Evolutionary conservation across 1,140 invertebrate genomes (phyloP), one percentile per base, ranked within the genome.

Genomic region (Octopus sinensis): DNA sequence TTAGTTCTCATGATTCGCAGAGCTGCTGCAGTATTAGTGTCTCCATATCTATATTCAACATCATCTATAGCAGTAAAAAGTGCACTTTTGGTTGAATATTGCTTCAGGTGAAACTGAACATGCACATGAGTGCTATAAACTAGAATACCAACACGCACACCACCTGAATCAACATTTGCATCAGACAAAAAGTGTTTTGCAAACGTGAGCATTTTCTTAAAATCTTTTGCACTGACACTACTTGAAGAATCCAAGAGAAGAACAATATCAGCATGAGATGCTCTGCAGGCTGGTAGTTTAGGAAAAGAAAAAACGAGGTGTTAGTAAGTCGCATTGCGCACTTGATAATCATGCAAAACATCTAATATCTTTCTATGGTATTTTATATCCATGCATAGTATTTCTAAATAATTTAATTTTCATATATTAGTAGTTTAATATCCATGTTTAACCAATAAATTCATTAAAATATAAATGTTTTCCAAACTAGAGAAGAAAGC

Each of bases 1-100:
- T 87, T 43, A 43, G 81, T 80, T 17, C 86, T 79, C 83, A 88
- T 85, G 54, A 84, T 82, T 54, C 85, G 84, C 0, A 90, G 82
- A 12, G 87, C 88, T 76, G 82, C 85, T 4, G 86, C 85, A 9
- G 89, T 90, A 82, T 89, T 89, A 12, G 89, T 90, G 80, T 86
- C 87, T 56, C 88, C 88, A 53, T 85, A 87, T 43, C 81, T 81
- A 79, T 86, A 88, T 4, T 84, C 84, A 76, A 87, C 85, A 3
- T 82, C 84, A 51, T 86, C 84, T 43, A 90, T 87, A n/a, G 86
- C 85, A 4, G 81, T 76, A 51, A 85, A 84, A 4, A 88, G 54
- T 10, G 83, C 84, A 1, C 54, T 43, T 62, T 84, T 86, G 10
- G 84, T 84, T 0, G 10, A 30, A 77, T 86, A 84, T 0, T 79